Evolutionary conservation across 1,140 invertebrate species (phyloP).

Genomic region (Anastrepha obliqua): DNA sequence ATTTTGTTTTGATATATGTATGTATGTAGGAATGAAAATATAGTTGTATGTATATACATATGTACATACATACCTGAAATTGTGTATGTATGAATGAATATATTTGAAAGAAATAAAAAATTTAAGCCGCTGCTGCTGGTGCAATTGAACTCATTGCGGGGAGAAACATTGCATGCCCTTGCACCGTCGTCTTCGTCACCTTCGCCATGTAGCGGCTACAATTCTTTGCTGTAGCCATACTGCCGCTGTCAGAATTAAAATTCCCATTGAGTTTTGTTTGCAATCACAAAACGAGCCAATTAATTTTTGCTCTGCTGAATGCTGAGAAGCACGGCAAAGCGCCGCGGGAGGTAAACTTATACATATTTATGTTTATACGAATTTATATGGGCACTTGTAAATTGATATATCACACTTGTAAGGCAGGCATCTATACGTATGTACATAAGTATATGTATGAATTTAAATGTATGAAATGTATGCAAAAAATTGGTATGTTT

Average conservation of each 20-base stretch:
- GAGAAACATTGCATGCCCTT: background rate
- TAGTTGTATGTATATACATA: background rate
- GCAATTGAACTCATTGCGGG: background rate
- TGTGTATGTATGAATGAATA: background rate
- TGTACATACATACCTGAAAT: background rate
- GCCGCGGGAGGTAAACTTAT: background rate
- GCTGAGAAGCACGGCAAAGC: background rate
- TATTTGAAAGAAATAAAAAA: background rate
- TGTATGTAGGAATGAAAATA: background rate
- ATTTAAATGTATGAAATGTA: no score
- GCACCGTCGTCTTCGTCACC: background rate
- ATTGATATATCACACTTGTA: background rate
- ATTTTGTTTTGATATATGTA: background rate
- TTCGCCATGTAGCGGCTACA: background rate
- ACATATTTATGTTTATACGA: background rate
- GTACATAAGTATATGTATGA: background rate
- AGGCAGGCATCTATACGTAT: background rate
- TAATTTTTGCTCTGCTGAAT: constrained; percentile 7
- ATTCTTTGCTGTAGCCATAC: constrained; percentile 19
- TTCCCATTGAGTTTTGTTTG: constrained; percentile 42
- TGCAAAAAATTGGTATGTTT: no score
- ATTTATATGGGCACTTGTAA: background rate
- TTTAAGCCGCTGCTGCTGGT: background rate
- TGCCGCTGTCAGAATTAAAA: constrained; percentile 18
- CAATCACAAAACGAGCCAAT: constrained; percentile 37